Conservation (phyloP, 2,113 vertebrate species). For the Dermatemys mawii region DNA sequence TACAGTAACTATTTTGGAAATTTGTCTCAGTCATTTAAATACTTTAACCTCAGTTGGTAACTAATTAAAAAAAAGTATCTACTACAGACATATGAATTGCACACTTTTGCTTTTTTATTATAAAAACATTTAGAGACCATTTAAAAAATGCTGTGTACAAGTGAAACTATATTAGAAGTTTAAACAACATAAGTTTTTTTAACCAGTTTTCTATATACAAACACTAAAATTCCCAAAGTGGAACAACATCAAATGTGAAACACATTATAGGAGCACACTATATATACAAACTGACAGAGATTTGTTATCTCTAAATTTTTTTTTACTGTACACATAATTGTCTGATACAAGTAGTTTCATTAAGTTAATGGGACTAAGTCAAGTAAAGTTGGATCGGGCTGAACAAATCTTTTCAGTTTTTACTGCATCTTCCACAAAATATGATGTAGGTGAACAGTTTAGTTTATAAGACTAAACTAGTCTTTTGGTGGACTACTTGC, state of each 20-base stretch:
- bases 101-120: slow-evolving; percentile 73
- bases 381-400: neutral
- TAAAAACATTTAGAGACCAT: slow-evolving; percentile 63
- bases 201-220: slow-evolving; percentile 76
- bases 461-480: too few species aligned
- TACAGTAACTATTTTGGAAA: neutral
- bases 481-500: too few species aligned
- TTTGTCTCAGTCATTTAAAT: too few species aligned
- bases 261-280: slow-evolving; percentile 70
- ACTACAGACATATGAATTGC: neutral
- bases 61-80: too few species aligned
- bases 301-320: slow-evolving; percentile 25
- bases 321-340: slow-evolving; percentile 29
- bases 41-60: too few species aligned
- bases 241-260: slow-evolving; percentile 80
- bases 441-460: neutral
- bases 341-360: slow-evolving; percentile 40
- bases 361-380: slow-evolving; percentile 1
- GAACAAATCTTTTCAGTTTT: neutral
- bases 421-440: neutral
- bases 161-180: slow-evolving; percentile 48
- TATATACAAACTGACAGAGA: slow-evolving; percentile 67
- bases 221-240: slow-evolving; percentile 80
- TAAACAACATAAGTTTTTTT: slow-evolving; percentile 52
- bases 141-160: slow-evolving; percentile 64